phyloP scores from a whole-genome alignment of 1,140 invertebrate species.

The Adelges cooleyi region DNA sequence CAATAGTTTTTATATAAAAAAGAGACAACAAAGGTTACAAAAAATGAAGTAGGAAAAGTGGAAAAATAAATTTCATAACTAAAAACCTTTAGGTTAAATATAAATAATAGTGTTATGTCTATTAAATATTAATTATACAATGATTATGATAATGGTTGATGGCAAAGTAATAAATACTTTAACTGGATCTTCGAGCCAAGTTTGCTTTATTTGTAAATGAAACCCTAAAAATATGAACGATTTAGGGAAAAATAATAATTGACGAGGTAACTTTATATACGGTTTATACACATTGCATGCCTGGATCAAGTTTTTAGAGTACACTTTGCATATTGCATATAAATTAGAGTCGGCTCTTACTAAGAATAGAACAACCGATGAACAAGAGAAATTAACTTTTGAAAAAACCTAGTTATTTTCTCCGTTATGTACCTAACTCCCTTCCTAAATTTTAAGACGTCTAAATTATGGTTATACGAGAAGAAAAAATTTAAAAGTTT shows the following conservation, averaged over 20 bases:
- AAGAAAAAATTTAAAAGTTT: too few species aligned
- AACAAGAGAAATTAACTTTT: not conserved
- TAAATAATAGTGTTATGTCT: slow-evolving; percentile 31
- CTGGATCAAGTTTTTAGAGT: too few species aligned
- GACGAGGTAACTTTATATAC: slow-evolving; percentile 34
- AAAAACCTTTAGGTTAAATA: slow-evolving; percentile 33
- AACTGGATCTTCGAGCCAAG: slow-evolving; percentile 36
- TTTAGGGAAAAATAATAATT: slow-evolving; percentile 31
- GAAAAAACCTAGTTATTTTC: too few species aligned
- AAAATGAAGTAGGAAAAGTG: slow-evolving; percentile 31
- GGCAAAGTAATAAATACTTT: slow-evolving; percentile 40
- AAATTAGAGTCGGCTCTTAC: not conserved
- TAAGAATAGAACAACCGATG: not conserved
- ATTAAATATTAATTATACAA: slow-evolving; percentile 33
- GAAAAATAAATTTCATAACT: slow-evolving; percentile 5
- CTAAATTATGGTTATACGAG: too few species aligned
- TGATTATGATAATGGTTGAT: slow-evolving; percentile 39
- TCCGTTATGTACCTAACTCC: too few species aligned
- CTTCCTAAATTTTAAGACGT: too few species aligned
- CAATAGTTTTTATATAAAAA: slow-evolving; percentile 37
- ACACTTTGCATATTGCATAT: too few species aligned
- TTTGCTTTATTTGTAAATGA: not conserved
- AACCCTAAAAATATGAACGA: not conserved
- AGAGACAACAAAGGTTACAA: slow-evolving; percentile 33
- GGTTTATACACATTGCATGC: slow-evolving; percentile 38